Base-by-base conservation (phyloP, 1,140 invertebrate species). In the Dysdera silvatica region DNA sequence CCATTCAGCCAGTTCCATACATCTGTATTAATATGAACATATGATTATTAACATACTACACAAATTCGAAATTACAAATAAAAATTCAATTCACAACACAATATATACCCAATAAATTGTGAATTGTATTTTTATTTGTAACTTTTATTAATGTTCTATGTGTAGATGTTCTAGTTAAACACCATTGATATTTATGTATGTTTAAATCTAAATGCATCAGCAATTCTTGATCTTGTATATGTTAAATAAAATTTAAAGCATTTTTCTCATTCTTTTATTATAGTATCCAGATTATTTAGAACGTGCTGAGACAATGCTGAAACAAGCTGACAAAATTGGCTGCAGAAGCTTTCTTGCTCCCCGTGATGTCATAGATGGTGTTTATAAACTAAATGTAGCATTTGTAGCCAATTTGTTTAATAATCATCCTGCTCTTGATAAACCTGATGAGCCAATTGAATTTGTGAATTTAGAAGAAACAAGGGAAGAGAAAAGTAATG, bases 371-470 rank as follows among this genome's bases (percentile, higher is more conserved):
- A 91, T 95, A 0, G 88, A 89, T 68, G 96, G 95, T 3, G 90
- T 97, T 49, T 93, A 97, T 77, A 99, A 99, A 77, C 82, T 99
- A 32, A 99, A 99, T 81, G 80, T 99, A 77, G 96, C 95, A 1
- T 99, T 98, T 76, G 95, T 99, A 6, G 97, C 97, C 32, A 99
- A 99, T 79, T 81, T 99, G 70, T 99, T 99, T 79, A 99, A 99
- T 78, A 96, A 95, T 74, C 93, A 97, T 80, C 95, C 96, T 0
- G 91, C 87, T 2, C 78, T 86, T 24, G 87, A 92, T 68, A 82
- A 87, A 61, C 84, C 86, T 0, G 86, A 85, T 43, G 84, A 83
- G 40, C 79, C 81, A 65, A 82, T 89, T 55, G 85, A 87, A 68
- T 79, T 88, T 53, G 87, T 91, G 66, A 85, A 87, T 53, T 80